Percentiles rank a stretch among this genome's conserved stretches.
Conservation (phyloP, 2,888 invertebrate genomes). For the Macrophya alboannulata region DNA sequence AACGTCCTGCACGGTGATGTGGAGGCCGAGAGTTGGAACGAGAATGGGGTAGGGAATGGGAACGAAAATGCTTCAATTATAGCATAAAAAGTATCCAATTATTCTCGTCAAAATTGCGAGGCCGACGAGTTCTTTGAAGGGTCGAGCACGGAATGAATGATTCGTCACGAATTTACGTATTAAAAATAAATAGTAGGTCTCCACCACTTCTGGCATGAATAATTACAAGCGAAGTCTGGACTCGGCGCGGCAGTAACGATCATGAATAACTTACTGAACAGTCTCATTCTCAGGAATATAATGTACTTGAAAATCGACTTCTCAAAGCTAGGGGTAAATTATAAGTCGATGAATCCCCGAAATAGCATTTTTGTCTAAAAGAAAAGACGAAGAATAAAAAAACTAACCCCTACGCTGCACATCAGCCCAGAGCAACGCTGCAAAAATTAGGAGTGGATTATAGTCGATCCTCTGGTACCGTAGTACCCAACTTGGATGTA, state of each 20-base stretch:
- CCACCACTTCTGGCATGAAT: slow-evolving; percentile 4
- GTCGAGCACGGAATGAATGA: slow-evolving; percentile 66
- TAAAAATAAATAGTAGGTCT: slow-evolving; percentile 10
- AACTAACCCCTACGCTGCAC: not conserved
- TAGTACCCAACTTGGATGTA: not conserved
- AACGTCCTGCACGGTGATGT: not conserved
- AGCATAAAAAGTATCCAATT: slow-evolving; percentile 68
- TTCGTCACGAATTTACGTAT: slow-evolving; percentile 46
- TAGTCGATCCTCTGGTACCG: slow-evolving; percentile 22
- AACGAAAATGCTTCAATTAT: slow-evolving; percentile 67
- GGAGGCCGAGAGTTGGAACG: slow-evolving; percentile 4
- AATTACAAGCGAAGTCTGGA: slow-evolving; percentile 18
- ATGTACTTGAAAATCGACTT: not conserved
- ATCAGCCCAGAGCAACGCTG: slow-evolving; percentile 2
- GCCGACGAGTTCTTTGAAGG: slow-evolving; percentile 58
- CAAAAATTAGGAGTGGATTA: slow-evolving; percentile 36
- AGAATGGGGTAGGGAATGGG: slow-evolving; percentile 50
- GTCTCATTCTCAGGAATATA: not conserved
- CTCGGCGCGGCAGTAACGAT: not conserved
- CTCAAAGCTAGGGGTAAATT: not conserved
- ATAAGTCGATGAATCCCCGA: not conserved
- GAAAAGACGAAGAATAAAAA: too few relatives aligned
- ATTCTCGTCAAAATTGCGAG: slow-evolving; percentile 66
- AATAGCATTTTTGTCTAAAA: not conserved
- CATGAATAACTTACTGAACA: not conserved